These are phyloP conservation scores for Scophthalmus maximus DNA, from an alignment of 2,113 vertebrate genomes.

Conservation along the genomic window DNA sequence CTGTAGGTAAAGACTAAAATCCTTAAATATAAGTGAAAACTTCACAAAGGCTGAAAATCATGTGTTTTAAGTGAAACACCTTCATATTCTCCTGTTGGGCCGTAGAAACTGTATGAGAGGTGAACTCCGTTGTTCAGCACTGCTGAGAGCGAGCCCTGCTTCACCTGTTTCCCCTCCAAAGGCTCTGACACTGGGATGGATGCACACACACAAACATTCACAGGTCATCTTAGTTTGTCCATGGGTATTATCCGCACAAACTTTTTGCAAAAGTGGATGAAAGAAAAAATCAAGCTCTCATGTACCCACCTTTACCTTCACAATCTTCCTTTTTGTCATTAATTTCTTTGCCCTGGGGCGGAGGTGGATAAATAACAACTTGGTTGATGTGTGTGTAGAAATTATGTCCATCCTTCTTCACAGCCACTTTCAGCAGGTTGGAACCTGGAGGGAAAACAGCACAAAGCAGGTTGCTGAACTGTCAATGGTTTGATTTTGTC, in stretches of 20 bases:
- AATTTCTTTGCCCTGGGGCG: constrained; percentile 15
- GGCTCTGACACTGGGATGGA: constrained; percentile 49
- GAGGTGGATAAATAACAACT: constrained; percentile 38
- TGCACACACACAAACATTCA: constrained; percentile 3
- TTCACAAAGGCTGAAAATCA: not conserved
- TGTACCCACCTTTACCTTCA: constrained; percentile 37
- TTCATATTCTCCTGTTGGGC: constrained; percentile 80
- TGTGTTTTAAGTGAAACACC: constrained; percentile 79
- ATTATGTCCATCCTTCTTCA: constrained; percentile 90
- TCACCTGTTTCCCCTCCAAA: constrained; percentile 73
- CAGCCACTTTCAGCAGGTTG: constrained; percentile 86
- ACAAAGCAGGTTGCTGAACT: not conserved
- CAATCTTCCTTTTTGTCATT: constrained; percentile 12
- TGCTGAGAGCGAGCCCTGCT: constrained; percentile 89
- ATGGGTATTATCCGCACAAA: not conserved
- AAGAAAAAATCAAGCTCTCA: not conserved
- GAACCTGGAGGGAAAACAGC: constrained; percentile 76
- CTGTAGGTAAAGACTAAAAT: not conserved
- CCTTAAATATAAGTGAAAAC: not conserved
- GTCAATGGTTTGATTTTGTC: not conserved
- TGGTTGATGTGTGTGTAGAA: constrained; percentile 88
- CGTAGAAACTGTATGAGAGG: constrained; percentile 89
- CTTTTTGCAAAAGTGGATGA: not conserved
- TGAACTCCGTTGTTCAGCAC: constrained; percentile 88
- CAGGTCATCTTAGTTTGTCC: not conserved